A percentile compares a stretch with the other conserved stretches of the same genome.
Conservation (phyloP, 2,113 vertebrate species). For the Rhineura floridana region DNA sequence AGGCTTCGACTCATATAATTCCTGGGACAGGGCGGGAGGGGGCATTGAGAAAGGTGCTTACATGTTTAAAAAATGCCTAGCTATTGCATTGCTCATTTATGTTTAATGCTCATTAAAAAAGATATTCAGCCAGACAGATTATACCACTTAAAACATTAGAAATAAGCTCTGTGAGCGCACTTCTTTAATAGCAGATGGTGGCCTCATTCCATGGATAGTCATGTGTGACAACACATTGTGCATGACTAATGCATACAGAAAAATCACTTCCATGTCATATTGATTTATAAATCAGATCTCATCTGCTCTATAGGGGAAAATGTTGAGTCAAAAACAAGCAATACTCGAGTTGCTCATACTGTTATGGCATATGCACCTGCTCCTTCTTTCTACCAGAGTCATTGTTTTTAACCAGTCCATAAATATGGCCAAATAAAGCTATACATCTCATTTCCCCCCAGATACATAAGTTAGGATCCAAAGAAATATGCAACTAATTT, state of each 20-base stretch:
- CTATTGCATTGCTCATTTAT: constrained; percentile 9
- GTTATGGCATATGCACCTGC: neutral
- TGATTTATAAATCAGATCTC: neutral
- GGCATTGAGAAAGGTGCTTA: constrained; percentile 34
- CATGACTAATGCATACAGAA: neutral
- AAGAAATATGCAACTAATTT: neutral
- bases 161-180: neutral
- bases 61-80: constrained; percentile 43
- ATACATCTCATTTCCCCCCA: neutral
- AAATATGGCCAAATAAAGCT: neutral
- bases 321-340: no score
- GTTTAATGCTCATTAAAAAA: constrained; percentile 12
- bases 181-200: neutral
- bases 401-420: no score
- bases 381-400: neutral
- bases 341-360: neutral
- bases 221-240: neutral
- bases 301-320: neutral
- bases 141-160: constrained; percentile 33
- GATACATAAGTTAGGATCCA: neutral
- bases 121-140: neutral
- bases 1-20: constrained; percentile 28
- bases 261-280: neutral
- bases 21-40: neutral
- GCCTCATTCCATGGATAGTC: neutral